Evolutionary conservation across 2,888 invertebrate species (phyloP).

Genomic region (Hypsopygia costalis): DNA sequence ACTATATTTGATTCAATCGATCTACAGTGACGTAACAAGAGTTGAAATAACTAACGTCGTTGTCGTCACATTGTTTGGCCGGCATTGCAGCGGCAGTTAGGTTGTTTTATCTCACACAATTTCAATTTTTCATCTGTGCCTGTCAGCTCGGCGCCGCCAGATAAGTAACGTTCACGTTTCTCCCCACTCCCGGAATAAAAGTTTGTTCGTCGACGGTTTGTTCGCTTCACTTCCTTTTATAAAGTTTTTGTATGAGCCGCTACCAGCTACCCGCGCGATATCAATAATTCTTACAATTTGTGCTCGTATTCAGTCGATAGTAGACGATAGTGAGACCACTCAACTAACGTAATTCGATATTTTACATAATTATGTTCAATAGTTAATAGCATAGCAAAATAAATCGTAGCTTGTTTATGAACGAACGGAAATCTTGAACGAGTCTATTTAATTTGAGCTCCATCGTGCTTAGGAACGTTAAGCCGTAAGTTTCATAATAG

Average conservation of each 20-base stretch:
- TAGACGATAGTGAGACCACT: slow-evolving; percentile 33
- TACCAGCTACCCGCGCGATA: slow-evolving; percentile 40
- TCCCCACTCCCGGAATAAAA: slow-evolving; percentile 63
- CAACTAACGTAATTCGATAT: slow-evolving; percentile 15
- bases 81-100: slow-evolving; percentile 64
- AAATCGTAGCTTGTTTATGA: too few species aligned
- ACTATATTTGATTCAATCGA: too few species aligned
- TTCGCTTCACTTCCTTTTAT: slow-evolving; percentile 74
- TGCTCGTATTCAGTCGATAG: slow-evolving; percentile 47
- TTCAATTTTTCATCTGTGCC: slow-evolving; percentile 81
- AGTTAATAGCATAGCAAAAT: too few species aligned
- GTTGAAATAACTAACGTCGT: slow-evolving; percentile 26
- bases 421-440: too few species aligned
- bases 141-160: slow-evolving; percentile 73
- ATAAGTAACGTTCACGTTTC: slow-evolving; percentile 74
- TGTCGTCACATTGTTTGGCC: slow-evolving; percentile 65
- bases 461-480: too few species aligned
- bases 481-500: too few species aligned
- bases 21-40: too few species aligned
- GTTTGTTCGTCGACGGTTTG: slow-evolving; percentile 73
- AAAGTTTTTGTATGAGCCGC: slow-evolving; percentile 71
- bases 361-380: too few species aligned
- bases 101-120: slow-evolving; percentile 80
- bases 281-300: slow-evolving; percentile 74
- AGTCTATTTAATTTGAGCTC: too few species aligned